phyloP scores from a whole-genome alignment of 1,140 invertebrate genomes.

The Drosophila asahinai region DNA sequence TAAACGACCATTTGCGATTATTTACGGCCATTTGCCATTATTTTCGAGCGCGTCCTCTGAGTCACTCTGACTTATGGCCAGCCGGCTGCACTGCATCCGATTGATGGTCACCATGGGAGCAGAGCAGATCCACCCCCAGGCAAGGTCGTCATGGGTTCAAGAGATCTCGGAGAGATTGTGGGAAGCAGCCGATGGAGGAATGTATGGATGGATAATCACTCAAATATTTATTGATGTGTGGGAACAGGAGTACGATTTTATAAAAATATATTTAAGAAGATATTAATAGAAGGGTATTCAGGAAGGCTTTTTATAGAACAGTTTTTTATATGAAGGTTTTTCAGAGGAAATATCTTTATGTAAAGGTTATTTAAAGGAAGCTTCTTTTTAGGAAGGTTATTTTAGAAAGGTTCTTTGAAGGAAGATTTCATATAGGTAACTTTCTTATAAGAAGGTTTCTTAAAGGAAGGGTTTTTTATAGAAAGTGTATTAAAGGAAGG shows the following conservation, averaged over 20 bases:
- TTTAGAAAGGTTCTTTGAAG: no score
- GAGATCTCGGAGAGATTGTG: constrained; percentile 14
- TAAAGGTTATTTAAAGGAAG: no score
- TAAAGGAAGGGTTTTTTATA: no score
- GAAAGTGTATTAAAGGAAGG: no score
- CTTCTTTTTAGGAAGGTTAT: no score
- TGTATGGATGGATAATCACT: background rate
- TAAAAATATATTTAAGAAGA: no score
- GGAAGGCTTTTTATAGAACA: no score
- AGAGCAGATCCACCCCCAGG: constrained; percentile 13
- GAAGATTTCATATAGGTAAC: no score
- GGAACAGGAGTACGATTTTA: background rate
- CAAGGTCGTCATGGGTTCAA: constrained; percentile 14
- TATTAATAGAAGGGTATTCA: no score
- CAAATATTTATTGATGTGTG: background rate
- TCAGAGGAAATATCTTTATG: no score
- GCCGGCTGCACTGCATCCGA: constrained; percentile 33
- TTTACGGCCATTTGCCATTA: constrained; percentile 40
- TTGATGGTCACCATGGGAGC: background rate
- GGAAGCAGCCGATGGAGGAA: background rate
- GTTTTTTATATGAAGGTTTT: no score
- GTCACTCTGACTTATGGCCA: constrained; percentile 24
- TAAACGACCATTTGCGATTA: constrained; percentile 70
- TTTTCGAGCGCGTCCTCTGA: background rate
- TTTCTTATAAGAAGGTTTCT: no score